These are phyloP conservation scores for Stegastes partitus DNA, from an alignment of 2,113 vertebrate genomes.

Conservation along the genomic window DNA sequence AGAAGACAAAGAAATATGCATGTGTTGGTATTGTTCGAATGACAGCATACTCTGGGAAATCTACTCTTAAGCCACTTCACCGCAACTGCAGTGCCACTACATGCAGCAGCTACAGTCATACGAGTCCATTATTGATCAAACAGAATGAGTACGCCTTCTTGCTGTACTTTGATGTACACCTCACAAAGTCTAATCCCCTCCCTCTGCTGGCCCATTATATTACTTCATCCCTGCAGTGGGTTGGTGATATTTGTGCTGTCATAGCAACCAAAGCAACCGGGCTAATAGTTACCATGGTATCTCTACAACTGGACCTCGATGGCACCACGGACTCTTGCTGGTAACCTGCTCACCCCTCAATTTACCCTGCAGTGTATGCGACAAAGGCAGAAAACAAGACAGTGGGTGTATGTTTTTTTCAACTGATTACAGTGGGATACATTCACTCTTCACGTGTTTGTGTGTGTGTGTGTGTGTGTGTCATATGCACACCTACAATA, in stretches of 20 bases:
- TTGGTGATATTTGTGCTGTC: slow-evolving; percentile 27
- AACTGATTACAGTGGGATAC: slow-evolving; percentile 7
- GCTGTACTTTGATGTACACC: slow-evolving; percentile 36
- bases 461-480: neutral
- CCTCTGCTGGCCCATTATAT: slow-evolving; percentile 20
- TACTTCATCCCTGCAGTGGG: slow-evolving; percentile 11
- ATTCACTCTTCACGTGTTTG: neutral
- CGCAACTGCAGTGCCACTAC: neutral
- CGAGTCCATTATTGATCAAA: slow-evolving; percentile 57
- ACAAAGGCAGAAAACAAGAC: slow-evolving; percentile 36
- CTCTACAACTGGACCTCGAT: slow-evolving; percentile 37
- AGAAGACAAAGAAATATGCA: neutral
- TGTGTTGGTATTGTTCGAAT: neutral
- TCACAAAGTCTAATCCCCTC: slow-evolving; percentile 32
- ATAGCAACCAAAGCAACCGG: slow-evolving; percentile 52
- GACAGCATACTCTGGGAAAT: slow-evolving; percentile 2
- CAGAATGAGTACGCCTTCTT: slow-evolving; percentile 32
- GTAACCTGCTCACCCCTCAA: slow-evolving; percentile 48
- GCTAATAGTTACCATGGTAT: slow-evolving; percentile 53
- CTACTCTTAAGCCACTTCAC: neutral
- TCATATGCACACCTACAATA: neutral
- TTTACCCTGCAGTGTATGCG: slow-evolving; percentile 23
- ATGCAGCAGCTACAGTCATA: slow-evolving; percentile 15
- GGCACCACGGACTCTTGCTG: slow-evolving; percentile 23
- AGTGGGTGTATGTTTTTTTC: slow-evolving; percentile 33